Conservation (phyloP, 2,888 invertebrate genomes). For the Trissolcus brochymenae region DNA sequence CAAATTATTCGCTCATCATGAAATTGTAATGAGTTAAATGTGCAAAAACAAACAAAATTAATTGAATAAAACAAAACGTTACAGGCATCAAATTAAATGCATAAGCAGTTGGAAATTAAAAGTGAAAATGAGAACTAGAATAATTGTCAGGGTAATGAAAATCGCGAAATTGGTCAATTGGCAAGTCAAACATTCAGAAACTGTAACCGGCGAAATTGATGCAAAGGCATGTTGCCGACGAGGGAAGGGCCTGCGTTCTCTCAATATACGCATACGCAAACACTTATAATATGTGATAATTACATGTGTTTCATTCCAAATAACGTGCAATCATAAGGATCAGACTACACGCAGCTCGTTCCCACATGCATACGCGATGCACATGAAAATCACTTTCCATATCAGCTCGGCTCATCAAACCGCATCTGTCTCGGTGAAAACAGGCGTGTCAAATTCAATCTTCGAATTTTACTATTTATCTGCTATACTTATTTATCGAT, state of each 20-base stretch:
- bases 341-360: constrained; percentile 20
- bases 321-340: constrained; percentile 34
- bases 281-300: constrained; percentile 45
- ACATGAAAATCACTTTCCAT: constrained; percentile 45
- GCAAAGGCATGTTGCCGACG: constrained; percentile 2
- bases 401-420: constrained; percentile 29
- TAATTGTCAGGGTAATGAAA: no score
- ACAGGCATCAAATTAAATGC: no score
- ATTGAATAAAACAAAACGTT: no score
- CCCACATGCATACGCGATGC: constrained; percentile 24
- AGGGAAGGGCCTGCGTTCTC: constrained; percentile 6
- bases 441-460: constrained; percentile 22
- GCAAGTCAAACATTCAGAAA: constrained; percentile 21
- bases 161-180: constrained; percentile 3
- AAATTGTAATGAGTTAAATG: neutral
- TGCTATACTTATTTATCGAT: no score
- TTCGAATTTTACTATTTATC: no score
- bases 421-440: constrained; percentile 26
- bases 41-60: neutral
- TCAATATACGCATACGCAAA: constrained; percentile 33
- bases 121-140: no score
- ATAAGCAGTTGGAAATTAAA: no score
- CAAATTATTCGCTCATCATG: no score
- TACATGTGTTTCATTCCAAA: constrained; percentile 39
- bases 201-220: constrained; percentile 12